Evolutionary conservation across 1,140 invertebrate species (phyloP).

Genomic region (Onthophagus taurus): DNA sequence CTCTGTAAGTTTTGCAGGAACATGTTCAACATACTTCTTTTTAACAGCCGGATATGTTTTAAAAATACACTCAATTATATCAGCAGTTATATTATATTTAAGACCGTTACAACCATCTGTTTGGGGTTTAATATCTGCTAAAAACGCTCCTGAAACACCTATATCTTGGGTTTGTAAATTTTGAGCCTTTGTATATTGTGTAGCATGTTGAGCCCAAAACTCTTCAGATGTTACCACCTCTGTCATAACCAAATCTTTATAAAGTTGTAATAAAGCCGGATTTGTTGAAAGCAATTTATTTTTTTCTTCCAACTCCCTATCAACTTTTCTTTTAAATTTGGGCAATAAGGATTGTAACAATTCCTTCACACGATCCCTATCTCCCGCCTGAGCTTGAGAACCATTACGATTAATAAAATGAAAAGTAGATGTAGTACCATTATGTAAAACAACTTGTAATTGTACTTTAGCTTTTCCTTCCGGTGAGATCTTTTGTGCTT

Average conservation of each 20-base stretch:
- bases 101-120: conserved; percentile 95
- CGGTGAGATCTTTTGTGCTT: conserved; percentile 97
- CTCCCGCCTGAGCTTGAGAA: conserved; percentile 70
- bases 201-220: conserved; percentile 87
- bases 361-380: conserved; percentile 91
- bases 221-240: conserved; percentile 91
- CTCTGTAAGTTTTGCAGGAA: conserved; percentile 91
- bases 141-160: conserved; percentile 76
- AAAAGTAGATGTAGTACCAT: conserved; percentile 91
- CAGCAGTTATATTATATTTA: conserved; percentile 93
- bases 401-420: conserved; percentile 91
- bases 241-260: conserved; percentile 89
- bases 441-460: conserved; percentile 93
- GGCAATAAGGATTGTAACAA: conserved; percentile 83
- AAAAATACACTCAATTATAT: conserved; percentile 97
- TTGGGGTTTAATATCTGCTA: conserved; percentile 93
- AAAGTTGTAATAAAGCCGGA: conserved; percentile 73
- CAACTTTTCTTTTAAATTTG: conserved; percentile 85
- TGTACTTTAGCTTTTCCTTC: conserved; percentile 98
- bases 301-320: conserved; percentile 88
- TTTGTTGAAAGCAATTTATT: conserved; percentile 74
- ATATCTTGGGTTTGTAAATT: conserved; percentile 68
- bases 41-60: conserved; percentile 98
- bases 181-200: conserved; percentile 64
- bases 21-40: conserved; percentile 93